These are phyloP conservation scores for Idaea biselata DNA, from an alignment of 2,888 invertebrate genomes.

Conservation along the genomic window DNA sequence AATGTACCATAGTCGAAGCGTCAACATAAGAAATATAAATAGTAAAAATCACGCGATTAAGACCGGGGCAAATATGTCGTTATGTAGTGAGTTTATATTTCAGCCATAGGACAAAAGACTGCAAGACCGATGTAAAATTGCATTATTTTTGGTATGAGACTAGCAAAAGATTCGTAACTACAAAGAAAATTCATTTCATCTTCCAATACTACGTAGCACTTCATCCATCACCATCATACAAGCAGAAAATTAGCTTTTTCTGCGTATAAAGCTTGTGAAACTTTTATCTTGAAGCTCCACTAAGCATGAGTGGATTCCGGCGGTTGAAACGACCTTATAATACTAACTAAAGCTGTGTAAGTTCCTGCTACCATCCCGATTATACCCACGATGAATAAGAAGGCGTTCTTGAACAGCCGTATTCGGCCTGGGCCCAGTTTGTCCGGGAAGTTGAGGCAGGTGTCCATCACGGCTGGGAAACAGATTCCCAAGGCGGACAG, in stretches of 20 bases:
- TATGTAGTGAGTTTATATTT: neutral
- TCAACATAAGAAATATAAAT: too few species aligned
- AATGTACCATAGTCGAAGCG: too few species aligned
- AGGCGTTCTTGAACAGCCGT: conserved; percentile 68
- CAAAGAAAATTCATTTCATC: neutral
- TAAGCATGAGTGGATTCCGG: neutral
- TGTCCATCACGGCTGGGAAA: conserved; percentile 87
- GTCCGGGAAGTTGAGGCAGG: conserved; percentile 79
- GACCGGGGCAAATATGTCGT: too few species aligned
- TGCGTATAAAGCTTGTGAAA: neutral
- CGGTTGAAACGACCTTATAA: conserved; percentile 66
- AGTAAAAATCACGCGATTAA: too few species aligned
- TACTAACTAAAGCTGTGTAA: conserved; percentile 82
- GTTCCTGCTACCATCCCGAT: conserved; percentile 85
- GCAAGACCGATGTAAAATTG: neutral
- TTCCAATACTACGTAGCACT: neutral
- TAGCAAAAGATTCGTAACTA: neutral
- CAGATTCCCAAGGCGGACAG: conserved; percentile 92
- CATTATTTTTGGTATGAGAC: neutral
- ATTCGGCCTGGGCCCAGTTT: conserved; percentile 63
- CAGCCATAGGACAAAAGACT: neutral
- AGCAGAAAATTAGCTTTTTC: neutral
- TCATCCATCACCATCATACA: neutral
- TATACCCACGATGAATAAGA: conserved; percentile 81
- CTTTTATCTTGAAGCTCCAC: neutral